Evolutionary conservation across 2,797 vertebrate genomes (phyloP).

Genomic region (Simalia tracyae): DNA sequence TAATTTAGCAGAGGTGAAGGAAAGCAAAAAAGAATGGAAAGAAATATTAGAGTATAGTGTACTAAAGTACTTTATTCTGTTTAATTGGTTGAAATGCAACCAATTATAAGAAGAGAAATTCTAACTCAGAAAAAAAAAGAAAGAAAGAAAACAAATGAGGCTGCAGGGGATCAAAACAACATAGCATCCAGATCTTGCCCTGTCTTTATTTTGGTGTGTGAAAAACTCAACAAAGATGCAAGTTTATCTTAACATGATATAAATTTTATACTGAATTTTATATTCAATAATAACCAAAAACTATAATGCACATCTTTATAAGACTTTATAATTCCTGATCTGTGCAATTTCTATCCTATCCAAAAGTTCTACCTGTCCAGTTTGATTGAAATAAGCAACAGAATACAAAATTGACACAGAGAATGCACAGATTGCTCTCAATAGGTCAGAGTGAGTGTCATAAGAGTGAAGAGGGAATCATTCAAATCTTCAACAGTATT

Average conservation of each 20-base stretch:
- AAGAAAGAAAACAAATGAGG: accelerated
- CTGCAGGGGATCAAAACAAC: constrained; percentile 26
- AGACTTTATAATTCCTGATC: no score
- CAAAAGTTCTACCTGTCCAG: neutral
- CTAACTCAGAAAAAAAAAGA: neutral
- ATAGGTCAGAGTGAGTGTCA: neutral
- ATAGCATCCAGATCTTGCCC: neutral
- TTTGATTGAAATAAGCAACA: neutral
- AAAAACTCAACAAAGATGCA: neutral
- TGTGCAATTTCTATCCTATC: neutral
- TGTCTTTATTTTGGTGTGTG: neutral
- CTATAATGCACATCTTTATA: no score
- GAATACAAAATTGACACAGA: no score
- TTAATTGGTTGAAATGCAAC: constrained; percentile 17
- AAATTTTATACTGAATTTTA: neutral
- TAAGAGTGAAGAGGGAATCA: neutral
- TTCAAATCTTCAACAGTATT: neutral
- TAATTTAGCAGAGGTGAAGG: constrained; percentile 25
- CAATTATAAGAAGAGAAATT: no score
- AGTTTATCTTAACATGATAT: neutral
- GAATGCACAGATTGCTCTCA: neutral
- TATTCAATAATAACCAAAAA: neutral
- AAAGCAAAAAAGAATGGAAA: constrained; percentile 48
- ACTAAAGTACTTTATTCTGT: no score
- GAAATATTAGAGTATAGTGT: constrained; percentile 3